Evolutionary conservation across 2,888 invertebrate species (phyloP).

Genomic region (Lymantria dispar): DNA sequence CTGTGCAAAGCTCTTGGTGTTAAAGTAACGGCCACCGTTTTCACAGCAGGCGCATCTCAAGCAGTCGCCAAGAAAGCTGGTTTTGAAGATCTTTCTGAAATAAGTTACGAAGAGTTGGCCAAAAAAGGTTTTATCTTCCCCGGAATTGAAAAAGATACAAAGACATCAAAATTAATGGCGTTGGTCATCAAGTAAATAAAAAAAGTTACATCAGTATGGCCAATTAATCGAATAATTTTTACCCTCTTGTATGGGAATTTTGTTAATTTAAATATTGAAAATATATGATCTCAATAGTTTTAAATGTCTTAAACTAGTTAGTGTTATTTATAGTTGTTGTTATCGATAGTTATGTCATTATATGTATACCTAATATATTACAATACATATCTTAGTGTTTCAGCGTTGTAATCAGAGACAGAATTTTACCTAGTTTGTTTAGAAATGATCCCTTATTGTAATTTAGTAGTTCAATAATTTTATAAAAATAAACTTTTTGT

Average conservation of each 20-base stretch:
- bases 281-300: no score
- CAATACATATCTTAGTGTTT: no score
- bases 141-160: slow-evolving; percentile 62
- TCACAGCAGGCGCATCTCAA: slow-evolving; percentile 79
- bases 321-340: no score
- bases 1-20: slow-evolving; percentile 74
- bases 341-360: no score
- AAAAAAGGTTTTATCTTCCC: slow-evolving; percentile 65
- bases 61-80: slow-evolving; percentile 75
- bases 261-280: no score
- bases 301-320: no score
- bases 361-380: no score
- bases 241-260: not conserved
- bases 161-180: slow-evolving; percentile 71
- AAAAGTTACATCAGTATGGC: not conserved
- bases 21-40: slow-evolving; percentile 74
- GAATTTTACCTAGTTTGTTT: no score
- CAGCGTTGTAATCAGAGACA: no score
- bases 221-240: not conserved
- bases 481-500: no score
- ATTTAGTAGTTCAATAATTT: no score
- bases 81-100: slow-evolving; percentile 62
- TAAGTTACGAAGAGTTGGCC: slow-evolving; percentile 72
- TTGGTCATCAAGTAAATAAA: slow-evolving; percentile 47
- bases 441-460: no score